A percentile compares a stretch with the other conserved stretches of the same genome.
Evolutionary conservation across 2,888 invertebrate genomes (phyloP).

Genomic region (Lasioglossum calceatum): DNA sequence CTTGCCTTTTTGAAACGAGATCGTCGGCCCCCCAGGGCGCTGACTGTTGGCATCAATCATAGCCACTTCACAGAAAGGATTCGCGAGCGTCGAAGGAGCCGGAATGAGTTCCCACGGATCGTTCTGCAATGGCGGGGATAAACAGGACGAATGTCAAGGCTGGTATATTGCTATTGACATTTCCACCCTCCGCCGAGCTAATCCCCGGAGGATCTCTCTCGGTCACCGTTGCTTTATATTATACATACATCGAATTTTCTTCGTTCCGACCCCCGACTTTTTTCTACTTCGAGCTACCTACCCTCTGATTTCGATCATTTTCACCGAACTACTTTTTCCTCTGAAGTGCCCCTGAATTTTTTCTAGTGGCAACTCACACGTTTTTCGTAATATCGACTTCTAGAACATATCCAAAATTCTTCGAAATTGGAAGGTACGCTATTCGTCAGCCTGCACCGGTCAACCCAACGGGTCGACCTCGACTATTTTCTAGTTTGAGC

Average conservation of each 20-base stretch:
- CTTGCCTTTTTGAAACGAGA: constrained; percentile 49
- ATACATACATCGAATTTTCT: background rate
- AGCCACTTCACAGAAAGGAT: constrained; percentile 35
- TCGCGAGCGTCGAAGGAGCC: constrained; percentile 6
- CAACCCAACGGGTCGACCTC: no score
- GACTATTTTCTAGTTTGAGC: background rate
- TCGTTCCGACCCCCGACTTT: background rate
- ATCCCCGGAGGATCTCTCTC: background rate
- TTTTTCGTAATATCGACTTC: no score
- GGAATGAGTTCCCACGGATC: constrained; percentile 52
- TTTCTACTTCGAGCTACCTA: background rate
- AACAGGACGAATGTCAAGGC: constrained; percentile 52
- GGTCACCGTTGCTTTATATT: background rate
- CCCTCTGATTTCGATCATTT: background rate
- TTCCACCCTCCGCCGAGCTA: background rate
- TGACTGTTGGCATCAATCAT: constrained; percentile 57
- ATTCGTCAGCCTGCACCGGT: no score
- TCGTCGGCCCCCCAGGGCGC: constrained; percentile 60
- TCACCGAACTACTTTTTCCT: background rate
- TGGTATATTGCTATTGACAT: constrained; percentile 13
- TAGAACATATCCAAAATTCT: no score
- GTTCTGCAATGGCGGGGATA: constrained; percentile 30
- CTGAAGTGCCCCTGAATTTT: no score
- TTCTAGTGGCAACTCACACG: background rate
- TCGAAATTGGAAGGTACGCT: no score